Base-by-base conservation (phyloP, 2,113 vertebrate species). In the Machaerirhynchus nigripectus region DNA sequence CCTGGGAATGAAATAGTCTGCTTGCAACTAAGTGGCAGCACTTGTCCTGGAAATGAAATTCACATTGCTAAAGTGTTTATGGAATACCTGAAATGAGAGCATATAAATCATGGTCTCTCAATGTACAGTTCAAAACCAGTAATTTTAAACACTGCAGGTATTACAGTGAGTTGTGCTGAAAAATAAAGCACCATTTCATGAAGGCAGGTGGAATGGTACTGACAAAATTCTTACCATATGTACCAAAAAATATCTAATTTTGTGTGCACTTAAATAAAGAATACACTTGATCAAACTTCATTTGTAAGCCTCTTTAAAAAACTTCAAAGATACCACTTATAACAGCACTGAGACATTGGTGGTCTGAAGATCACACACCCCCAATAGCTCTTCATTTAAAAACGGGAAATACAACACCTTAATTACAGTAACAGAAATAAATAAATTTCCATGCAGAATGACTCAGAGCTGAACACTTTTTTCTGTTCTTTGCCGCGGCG, bases 11-110 rank as follows among this genome's bases (percentile, higher is more conserved):
- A 88, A 93, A 91, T 56, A 84, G 69, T 76, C 5, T 49, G 26
- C 65, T 93, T 88, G 59, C 90, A 86, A 46, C 55, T 90, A 90
- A 75, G 59, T 57, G 78, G 75, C 90, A 69, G 79, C 89, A 86
- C 39, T 94, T 93, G 88, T 88, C 68, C 74, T 90, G 84, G 80
- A 83, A 97, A 95, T 90, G 74, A 94, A 90, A 89, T 91, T 64
- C 69, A 85, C 75, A 52, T 95, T 90, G 69, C 73, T 97, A 69
- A 93, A 90, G 95, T 94, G 86, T 89, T 97, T 97, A 89, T 94
- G 94, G 96, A 93, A 78, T 85, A 76, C 33, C 35, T 76, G 56
- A 50, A 93, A 93, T 84, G 80, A 61, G 44, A 84, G 19, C 40
- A 47, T 79, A 95, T 93, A 93, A 64, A 89, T 87, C 59, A 77